Percentiles rank a stretch among this genome's conserved stretches.
phyloP scores from a whole-genome alignment of 2,888 invertebrate genomes.

The Stenodera caucasica region DNA sequence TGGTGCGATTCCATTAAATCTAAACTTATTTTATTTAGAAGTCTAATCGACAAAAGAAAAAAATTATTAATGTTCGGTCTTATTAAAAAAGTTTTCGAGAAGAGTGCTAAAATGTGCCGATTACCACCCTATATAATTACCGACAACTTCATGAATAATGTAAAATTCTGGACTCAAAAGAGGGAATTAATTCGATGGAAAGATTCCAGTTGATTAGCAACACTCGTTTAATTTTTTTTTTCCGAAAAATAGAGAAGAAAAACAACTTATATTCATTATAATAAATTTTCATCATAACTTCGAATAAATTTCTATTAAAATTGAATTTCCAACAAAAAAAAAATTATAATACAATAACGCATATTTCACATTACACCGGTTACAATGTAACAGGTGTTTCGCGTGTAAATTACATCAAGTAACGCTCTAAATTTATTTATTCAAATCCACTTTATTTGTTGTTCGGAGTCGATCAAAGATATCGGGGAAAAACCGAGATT shows the following conservation, averaged over 20 bases:
- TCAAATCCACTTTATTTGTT: background rate
- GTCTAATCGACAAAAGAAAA: background rate
- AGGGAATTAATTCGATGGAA: background rate
- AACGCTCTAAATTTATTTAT: background rate
- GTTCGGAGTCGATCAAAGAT: too few species aligned
- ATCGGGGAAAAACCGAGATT: too few species aligned
- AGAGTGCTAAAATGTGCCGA: background rate
- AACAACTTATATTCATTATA: too few species aligned
- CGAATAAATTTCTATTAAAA: too few species aligned
- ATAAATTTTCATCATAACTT: background rate
- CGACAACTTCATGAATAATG: conserved; percentile 4
- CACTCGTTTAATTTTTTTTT: too few species aligned
- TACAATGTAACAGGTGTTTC: conserved; percentile 2
- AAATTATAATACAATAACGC: too few species aligned
- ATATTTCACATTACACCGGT: conserved; percentile 4
- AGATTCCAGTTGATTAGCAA: conserved; percentile 6
- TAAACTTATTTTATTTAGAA: background rate
- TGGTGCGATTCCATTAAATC: conserved; percentile 2
- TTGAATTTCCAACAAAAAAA: too few species aligned
- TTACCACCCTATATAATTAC: conserved; percentile 3
- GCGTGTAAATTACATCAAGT: background rate
- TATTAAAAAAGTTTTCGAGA: too few species aligned
- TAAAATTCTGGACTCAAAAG: background rate
- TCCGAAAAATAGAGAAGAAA: too few species aligned
- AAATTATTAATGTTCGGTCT: background rate